Percentiles rank a stretch among this genome's conserved stretches.
Evolutionary conservation across 2,113 vertebrate species (phyloP).

Genomic region (Silurus glanis): DNA sequence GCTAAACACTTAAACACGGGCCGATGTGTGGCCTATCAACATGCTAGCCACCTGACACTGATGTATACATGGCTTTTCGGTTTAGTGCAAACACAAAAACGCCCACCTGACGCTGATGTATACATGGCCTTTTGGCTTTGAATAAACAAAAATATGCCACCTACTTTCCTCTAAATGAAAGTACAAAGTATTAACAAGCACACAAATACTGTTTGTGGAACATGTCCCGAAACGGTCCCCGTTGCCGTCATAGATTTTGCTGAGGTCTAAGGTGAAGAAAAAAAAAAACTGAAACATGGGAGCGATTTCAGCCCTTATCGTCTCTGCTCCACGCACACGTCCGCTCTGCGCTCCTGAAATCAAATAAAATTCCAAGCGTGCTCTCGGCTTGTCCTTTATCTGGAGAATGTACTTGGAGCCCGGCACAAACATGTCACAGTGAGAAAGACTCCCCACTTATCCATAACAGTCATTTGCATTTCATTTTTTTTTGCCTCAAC

Average conservation of each 20-base stretch:
- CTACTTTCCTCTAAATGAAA: slow-evolving; percentile 17
- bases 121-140: slow-evolving; percentile 62
- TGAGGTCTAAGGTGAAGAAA: slow-evolving; percentile 20
- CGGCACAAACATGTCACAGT: slow-evolving; percentile 78
- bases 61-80: slow-evolving; percentile 66
- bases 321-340: slow-evolving; percentile 60
- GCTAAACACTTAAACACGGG: slow-evolving; percentile 59
- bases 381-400: slow-evolving; percentile 76
- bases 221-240: background rate
- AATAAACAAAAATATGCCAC: slow-evolving; percentile 20
- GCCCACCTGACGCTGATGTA: slow-evolving; percentile 57
- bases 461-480: slow-evolving; percentile 67
- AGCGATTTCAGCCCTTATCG: slow-evolving; percentile 67
- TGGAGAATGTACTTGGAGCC: slow-evolving; percentile 76
- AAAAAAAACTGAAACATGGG: slow-evolving; percentile 60
- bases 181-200: slow-evolving; percentile 4
- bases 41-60: slow-evolving; percentile 60
- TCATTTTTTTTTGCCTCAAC: slow-evolving; percentile 56
- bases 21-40: slow-evolving; percentile 64
- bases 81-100: slow-evolving; percentile 30
- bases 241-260: background rate
- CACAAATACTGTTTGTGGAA: background rate
- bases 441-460: slow-evolving; percentile 63
- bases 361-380: slow-evolving; percentile 76
- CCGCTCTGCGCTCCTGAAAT: slow-evolving; percentile 72